These are phyloP conservation scores for Drosophila eugracilis DNA, from an alignment of 1,140 invertebrate genomes.

Conservation along the genomic window DNA sequence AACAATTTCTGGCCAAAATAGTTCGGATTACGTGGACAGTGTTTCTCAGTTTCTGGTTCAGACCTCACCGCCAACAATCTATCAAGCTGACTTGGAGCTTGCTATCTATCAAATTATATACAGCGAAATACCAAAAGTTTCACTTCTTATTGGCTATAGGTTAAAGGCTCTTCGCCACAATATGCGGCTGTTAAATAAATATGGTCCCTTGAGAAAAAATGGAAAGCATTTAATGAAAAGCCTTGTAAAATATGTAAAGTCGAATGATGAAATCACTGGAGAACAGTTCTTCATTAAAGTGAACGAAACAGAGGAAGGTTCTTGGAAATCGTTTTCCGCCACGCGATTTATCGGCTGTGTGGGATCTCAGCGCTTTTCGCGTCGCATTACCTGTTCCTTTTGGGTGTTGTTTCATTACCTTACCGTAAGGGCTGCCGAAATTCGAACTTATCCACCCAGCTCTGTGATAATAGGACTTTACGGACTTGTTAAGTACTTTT, in stretches of 20 bases:
- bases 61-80: constrained; percentile 11
- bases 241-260: background rate
- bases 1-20: background rate
- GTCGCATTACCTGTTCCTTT: constrained; percentile 95
- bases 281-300: background rate
- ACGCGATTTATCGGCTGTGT: constrained; percentile 89
- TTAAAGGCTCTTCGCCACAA: constrained; percentile 18
- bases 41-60: constrained; percentile 29
- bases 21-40: constrained; percentile 12
- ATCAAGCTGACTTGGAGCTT: constrained; percentile 54
- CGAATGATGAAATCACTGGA: background rate
- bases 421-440: constrained; percentile 91
- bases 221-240: constrained; percentile 11
- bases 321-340: constrained; percentile 85
- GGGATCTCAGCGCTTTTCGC: constrained; percentile 85
- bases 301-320: background rate
- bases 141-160: constrained; percentile 6
- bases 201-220: constrained; percentile 23
- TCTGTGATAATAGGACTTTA: constrained; percentile 91
- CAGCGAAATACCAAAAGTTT: constrained; percentile 46
- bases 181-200: constrained; percentile 8
- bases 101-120: constrained; percentile 47
- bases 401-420: constrained; percentile 98
- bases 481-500: constrained; percentile 95
- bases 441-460: constrained; percentile 82